Evolutionary conservation across 53 echinoderm and acorn worm genomes (phyloP).

Genomic region (Hippasteria phrygiana): DNA sequence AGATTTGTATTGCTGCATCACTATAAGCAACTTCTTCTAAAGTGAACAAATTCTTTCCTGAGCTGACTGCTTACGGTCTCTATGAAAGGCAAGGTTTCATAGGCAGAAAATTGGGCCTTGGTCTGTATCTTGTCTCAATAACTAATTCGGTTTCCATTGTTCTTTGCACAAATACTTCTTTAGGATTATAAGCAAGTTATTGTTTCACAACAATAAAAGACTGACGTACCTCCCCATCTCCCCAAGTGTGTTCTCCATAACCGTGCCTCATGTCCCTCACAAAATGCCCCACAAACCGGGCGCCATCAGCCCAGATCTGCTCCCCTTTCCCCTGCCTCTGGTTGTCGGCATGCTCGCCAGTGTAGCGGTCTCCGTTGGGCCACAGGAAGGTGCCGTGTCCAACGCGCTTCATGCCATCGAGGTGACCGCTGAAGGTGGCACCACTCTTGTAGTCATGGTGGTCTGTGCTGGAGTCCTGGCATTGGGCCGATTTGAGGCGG

Average conservation of each 20-base stretch:
- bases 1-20: too few species aligned
- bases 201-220: too few species aligned
- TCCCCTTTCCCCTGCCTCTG: slow-evolving; percentile 88
- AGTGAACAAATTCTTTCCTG: too few species aligned
- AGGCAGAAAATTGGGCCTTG: too few species aligned
- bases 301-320: slow-evolving; percentile 93
- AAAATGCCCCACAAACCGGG: slow-evolving; percentile 85
- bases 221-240: slow-evolving; percentile 87
- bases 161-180: too few species aligned
- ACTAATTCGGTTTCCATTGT: too few species aligned
- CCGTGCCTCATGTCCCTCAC: slow-evolving; percentile 92
- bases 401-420: slow-evolving; percentile 80
- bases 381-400: slow-evolving; percentile 90
- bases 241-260: slow-evolving; percentile 88
- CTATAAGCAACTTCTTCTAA: too few species aligned
- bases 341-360: slow-evolving; percentile 87
- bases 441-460: slow-evolving; percentile 96
- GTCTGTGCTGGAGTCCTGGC: slow-evolving; percentile 50
- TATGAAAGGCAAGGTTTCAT: too few species aligned
- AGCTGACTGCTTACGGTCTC: too few species aligned
- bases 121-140: too few species aligned
- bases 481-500: slow-evolving; percentile 86
- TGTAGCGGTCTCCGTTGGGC: slow-evolving; percentile 95
- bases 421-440: slow-evolving; percentile 84
- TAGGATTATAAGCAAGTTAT: not conserved